phyloP scores from a whole-genome alignment of 2,797 vertebrate genomes.

The Leptoclinus maculatus region DNA sequence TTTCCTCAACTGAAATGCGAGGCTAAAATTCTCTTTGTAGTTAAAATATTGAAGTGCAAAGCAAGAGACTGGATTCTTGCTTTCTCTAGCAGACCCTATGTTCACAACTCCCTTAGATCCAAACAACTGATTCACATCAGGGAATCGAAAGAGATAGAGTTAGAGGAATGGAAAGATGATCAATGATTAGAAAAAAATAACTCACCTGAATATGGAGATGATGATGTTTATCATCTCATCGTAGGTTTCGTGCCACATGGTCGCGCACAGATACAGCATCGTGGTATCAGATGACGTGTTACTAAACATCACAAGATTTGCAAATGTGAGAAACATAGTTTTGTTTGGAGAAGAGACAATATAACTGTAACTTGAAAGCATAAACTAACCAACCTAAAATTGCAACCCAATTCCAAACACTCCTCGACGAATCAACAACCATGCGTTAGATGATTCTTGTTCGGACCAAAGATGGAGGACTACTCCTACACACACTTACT shows the following conservation, averaged over 20 bases:
- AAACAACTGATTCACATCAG: not conserved
- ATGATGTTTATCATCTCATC: conserved; percentile 77
- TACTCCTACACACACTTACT: conserved; percentile 40
- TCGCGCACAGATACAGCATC: conserved; percentile 70
- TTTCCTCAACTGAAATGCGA: not conserved
- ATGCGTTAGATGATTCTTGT: not conserved
- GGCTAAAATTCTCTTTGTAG: not conserved
- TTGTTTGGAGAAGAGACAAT: not conserved
- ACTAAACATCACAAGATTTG: conserved; percentile 9
- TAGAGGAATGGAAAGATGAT: not conserved
- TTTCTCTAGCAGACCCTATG: too few species aligned
- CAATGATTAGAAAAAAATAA: not conserved
- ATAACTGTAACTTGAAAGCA: not conserved
- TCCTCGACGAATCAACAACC: not conserved
- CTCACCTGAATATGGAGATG: conserved; percentile 77
- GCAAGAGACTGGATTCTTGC: not conserved
- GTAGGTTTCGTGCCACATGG: conserved; percentile 78
- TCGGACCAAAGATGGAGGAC: not conserved
- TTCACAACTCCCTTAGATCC: not conserved
- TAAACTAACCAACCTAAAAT: not conserved
- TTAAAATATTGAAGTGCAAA: not conserved
- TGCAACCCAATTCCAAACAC: not conserved
- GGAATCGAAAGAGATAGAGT: not conserved
- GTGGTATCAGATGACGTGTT: conserved; percentile 5
- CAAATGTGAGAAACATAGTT: not conserved